Evolutionary conservation across 1,140 invertebrate genomes (phyloP).

Genomic region (Ceratitis capitata): DNA sequence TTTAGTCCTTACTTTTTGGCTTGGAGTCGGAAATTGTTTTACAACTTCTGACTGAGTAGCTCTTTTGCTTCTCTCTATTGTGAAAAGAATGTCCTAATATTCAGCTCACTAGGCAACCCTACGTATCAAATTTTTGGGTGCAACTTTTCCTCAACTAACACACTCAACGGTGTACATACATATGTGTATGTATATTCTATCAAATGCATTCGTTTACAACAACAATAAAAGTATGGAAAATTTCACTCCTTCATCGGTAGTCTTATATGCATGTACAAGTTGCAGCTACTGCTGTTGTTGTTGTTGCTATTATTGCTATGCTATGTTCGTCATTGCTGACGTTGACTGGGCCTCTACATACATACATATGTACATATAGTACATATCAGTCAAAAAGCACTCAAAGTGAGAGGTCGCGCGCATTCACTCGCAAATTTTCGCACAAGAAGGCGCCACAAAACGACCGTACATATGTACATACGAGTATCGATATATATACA

Average conservation of each 20-base stretch:
- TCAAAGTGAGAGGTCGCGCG: neutral
- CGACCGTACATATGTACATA: too few species aligned
- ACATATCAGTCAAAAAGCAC: constrained; percentile 17
- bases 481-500: too few species aligned
- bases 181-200: neutral
- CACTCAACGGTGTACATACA: neutral
- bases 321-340: neutral
- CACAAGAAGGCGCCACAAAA: neutral
- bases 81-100: too few species aligned
- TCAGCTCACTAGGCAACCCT: too few species aligned
- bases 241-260: neutral
- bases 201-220: neutral
- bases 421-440: neutral
- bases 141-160: neutral
- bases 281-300: neutral
- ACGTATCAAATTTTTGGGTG: neutral
- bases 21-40: too few species aligned
- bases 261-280: neutral
- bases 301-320: neutral
- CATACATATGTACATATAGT: too few species aligned
- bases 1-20: too few species aligned
- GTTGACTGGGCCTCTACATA: neutral
- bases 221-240: neutral
- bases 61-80: too few species aligned
- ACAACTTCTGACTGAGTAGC: too few species aligned